phyloP scores from a whole-genome alignment of 2,113 vertebrate species.

The Charina bottae region DNA sequence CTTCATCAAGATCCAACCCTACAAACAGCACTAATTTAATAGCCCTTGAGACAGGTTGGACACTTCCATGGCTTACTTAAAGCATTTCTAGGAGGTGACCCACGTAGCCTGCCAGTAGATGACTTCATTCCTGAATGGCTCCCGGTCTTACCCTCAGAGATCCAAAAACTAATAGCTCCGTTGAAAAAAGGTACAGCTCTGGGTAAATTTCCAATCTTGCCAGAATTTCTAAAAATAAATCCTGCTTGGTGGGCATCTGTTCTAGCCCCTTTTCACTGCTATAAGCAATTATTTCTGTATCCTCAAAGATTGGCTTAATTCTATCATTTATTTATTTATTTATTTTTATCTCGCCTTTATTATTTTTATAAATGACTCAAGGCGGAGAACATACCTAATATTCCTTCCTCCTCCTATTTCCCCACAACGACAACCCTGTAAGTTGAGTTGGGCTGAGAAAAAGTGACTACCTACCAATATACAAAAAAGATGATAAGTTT shows the following conservation, averaged over 20 bases:
- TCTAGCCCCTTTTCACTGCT: background rate
- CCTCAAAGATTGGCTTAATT: background rate
- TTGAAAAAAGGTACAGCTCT: background rate
- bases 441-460: no score
- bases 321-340: no score
- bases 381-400: no score
- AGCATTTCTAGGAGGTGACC: background rate
- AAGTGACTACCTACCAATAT: no score
- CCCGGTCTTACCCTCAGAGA: background rate
- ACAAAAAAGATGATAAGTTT: background rate
- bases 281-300: background rate
- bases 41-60: background rate
- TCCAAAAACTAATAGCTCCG: background rate
- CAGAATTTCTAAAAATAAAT: background rate
- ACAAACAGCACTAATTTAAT: background rate
- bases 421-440: no score
- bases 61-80: background rate
- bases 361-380: no score
- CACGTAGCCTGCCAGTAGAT: background rate
- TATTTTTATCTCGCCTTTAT: no score
- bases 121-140: background rate
- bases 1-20: background rate
- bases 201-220: no score
- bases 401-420: no score
- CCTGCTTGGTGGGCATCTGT: background rate